Base-by-base conservation (phyloP, 2,797 vertebrate species). In the Arnoldichthys spilopterus region DNA sequence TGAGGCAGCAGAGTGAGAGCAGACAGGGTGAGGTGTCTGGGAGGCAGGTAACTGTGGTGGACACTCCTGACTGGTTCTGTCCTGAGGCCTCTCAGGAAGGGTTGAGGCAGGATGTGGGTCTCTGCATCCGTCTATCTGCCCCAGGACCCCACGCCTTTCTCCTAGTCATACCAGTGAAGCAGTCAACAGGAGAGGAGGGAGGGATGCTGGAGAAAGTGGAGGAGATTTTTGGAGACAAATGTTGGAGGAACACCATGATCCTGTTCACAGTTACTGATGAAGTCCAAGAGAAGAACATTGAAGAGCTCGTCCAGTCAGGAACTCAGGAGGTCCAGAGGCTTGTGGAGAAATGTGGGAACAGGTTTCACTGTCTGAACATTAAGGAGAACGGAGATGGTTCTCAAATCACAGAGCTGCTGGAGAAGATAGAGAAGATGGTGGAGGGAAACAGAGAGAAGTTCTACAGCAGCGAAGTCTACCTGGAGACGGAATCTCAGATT, bases 121-220 rank as follows among this genome's bases (percentile, higher is more conserved):
- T 13, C 45, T 47, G 45, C 12, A 11, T 47, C 45, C 45, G 45
- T 47, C 45, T 47, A 11, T 4, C 45, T 11, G 45, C 45, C 45
- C 45, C 45, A 13, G 45, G 45, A 47, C 45, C 45, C 45, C 45
- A 47, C 45, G 45, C 45, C 45, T 47, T 47, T 11, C 45, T 47
- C 11, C 45, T 47, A 47, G 45, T 89, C 26, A 84, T 80, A 43
- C 85, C 83, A 76, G 81, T 88, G 74, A 82, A 85, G n/a, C n/a
- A n/a, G n/a, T n/a, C n/a, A n/a, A n/a, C n/a, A n/a, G n/a, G n/a
- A n/a, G n/a, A n/a, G n/a, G 86, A 88, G 1, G 4, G 1, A 0
- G 4, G 0, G 4, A 82, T 86, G 0, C n/a, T 78, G 20, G 73
- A 75, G 40, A 83, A 43, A 45, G 74, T 88, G 66, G 82, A 69